These are phyloP conservation scores for Monochamus alternatus DNA, from an alignment of 2,888 invertebrate species.

Conservation along the genomic window DNA sequence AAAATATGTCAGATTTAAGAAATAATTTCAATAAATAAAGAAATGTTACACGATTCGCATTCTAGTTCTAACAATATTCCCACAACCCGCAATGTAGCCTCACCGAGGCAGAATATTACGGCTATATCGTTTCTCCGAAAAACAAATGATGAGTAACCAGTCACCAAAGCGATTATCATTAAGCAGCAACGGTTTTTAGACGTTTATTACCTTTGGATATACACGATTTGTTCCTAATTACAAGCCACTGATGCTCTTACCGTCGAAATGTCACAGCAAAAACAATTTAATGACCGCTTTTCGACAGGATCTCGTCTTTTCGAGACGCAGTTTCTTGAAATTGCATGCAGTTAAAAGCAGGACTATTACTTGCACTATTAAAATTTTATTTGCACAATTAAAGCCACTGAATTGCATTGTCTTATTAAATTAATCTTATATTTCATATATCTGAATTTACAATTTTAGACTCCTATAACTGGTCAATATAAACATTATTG, in stretches of 20 bases:
- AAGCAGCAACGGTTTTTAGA: slow-evolving; percentile 1
- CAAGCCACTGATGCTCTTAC: neutral
- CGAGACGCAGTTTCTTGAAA: slow-evolving; percentile 16
- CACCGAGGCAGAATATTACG: neutral
- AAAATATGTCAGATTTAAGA: too few species aligned
- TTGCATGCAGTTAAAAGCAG: slow-evolving; percentile 1
- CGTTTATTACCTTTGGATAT: slow-evolving; percentile 13
- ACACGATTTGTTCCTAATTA: slow-evolving; percentile 18
- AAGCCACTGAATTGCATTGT: neutral
- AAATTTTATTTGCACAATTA: slow-evolving; percentile 29
- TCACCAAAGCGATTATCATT: slow-evolving; percentile 10
- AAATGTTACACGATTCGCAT: too few species aligned
- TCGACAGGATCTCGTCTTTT: slow-evolving; percentile 6
- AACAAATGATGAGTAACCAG: slow-evolving; percentile 6
- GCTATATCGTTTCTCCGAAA: slow-evolving; percentile 3
- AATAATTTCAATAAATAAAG: too few species aligned
- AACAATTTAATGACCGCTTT: slow-evolving; percentile 33
- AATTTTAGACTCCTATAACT: too few species aligned
- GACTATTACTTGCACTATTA: slow-evolving; percentile 25
- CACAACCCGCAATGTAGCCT: too few species aligned
- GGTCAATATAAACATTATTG: too few species aligned
- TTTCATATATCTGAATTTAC: neutral
- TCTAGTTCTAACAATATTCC: too few species aligned
- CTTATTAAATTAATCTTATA: slow-evolving; percentile 14
- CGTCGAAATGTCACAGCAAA: slow-evolving; percentile 27